Evolutionary conservation across 2,113 vertebrate genomes (phyloP), one percentile per base, ranked within the genome.

Genomic region (Atherinomorus stipes): DNA sequence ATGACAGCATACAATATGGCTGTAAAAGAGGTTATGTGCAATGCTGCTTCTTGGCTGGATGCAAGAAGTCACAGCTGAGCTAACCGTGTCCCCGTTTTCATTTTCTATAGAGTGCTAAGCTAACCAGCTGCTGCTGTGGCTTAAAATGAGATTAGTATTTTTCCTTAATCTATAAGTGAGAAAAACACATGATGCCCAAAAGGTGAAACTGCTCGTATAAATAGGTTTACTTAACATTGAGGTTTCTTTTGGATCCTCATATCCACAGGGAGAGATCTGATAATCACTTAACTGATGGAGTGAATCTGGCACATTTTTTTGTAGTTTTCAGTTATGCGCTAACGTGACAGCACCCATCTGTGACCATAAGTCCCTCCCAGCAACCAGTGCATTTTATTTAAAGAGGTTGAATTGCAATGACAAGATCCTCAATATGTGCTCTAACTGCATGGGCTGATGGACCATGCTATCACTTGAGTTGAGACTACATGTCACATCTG

Each of bases 271-370:
- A 52, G 19, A 21, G 7, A 70, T 10, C 54, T 50, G 42, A 26
- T 53, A 38, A 58, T 70, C 9, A 47, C 25, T 72, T 23, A 56
- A 28, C 47, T 21, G 23, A 62, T 50, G 22, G 31, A 61, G 16
- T 47, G 3, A 68, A 56, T 25, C 5, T 26, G 50, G 22, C 9
- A n/a, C 13, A 0, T 34, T 47, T 15, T n/a, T 3, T 47, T 47
- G 16, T 19, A n/a, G 50, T 61, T 65, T 74, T 18, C 4, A 18
- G 34, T n/a, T 37, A 40, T 13, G 15, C 22, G 10, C 15, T 9
- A 16, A 26, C 7, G 44, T 49, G 45, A 38, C 78, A 70, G 56
- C 59, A 52, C 63, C 74, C 77, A 68, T 85, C 66, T 71, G 69
- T 58, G 50, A 50, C 61, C 61, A 26, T 68, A 38, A 58, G 34